These are phyloP conservation scores for Bettongia penicillata DNA, from an alignment of 2,113 vertebrate genomes.

Conservation along the genomic window DNA sequence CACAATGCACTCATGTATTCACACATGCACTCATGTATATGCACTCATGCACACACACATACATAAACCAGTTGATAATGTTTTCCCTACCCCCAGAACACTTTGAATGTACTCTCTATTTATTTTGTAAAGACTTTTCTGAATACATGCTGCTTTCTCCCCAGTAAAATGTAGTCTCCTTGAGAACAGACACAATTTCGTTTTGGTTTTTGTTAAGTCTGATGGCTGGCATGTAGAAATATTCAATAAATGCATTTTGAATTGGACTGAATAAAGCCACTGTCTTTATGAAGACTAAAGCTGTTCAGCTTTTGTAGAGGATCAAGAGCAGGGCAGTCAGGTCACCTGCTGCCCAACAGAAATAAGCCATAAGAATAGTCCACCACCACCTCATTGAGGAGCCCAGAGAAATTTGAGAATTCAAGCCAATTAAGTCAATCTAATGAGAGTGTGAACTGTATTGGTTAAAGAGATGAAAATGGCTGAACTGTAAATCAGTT, in stretches of 20 bases:
- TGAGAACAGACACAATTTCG: background rate
- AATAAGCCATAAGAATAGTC: background rate
- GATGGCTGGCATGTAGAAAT: background rate
- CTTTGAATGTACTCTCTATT: background rate
- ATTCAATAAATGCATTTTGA: background rate
- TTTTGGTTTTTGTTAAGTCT: background rate
- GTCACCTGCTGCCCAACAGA: too few species aligned
- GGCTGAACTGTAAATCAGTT: slow-evolving; percentile 71
- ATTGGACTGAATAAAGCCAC: background rate
- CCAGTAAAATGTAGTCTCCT: background rate
- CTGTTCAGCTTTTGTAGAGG: background rate
- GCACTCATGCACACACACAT: background rate
- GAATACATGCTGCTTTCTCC: background rate
- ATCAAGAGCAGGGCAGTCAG: background rate
- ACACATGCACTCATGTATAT: background rate
- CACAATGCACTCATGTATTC: background rate
- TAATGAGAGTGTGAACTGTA: slow-evolving; percentile 37
- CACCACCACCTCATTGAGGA: background rate
- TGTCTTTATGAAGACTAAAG: background rate
- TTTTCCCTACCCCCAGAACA: background rate
- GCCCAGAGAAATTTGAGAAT: slow-evolving; percentile 29
- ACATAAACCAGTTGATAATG: background rate
- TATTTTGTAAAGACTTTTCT: background rate
- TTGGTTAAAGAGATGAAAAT: slow-evolving; percentile 70
- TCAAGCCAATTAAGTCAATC: slow-evolving; percentile 53